Base-by-base conservation (phyloP, 2,888 invertebrate genomes). In the Philereme vetulata region DNA sequence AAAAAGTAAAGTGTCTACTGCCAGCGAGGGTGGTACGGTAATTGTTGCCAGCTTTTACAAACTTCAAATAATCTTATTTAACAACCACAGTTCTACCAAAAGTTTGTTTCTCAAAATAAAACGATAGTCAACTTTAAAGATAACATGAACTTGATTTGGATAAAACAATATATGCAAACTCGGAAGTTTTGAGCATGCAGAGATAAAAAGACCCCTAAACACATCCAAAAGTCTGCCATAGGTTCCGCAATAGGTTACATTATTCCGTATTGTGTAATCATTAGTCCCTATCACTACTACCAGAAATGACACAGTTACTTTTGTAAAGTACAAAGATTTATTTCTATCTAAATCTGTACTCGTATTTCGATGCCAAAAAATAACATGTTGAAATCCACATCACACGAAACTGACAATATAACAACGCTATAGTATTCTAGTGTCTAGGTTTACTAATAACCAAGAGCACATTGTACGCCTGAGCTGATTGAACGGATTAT, bases 51-150 rank as follows among this genome's bases (percentile, higher is more conserved):
- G 50, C 50, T 32, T 48, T 53, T 34, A 35, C 56, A 60, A 72
- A 70, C 70, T 72, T 71, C 67, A 71, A 75, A 70, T 69, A 75
- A 71, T 73, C 70, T 67, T 68, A 72, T 74, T 77, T 68, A 75
- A 72, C 73, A 67, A 67, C 60, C 51, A 65, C 62, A 61, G 75
- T 77, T 80, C 40, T 78, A 77, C 79, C 75, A 80, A 74, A 76
- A 79, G 75, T 77, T 81, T 78, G 75, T 79, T 78, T 76, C 73
- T 75, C 70, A 78, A 80, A 55, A 51, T 49, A n/a, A 48, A 42
- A 42, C 42, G n/a, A 9, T 4, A 42, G 4, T 38, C 4, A 38
- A 7, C 38, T 38, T 38, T 38, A 7, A 21, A 8, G 6, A 6
- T 8, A 38, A 38, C 38, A 38, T 1, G 7, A 8, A 4, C 38